Percentiles rank a stretch among this genome's conserved stretches.
Evolutionary conservation across 2,113 vertebrate genomes (phyloP).

Genomic region (Herpetotheres cachinnans): DNA sequence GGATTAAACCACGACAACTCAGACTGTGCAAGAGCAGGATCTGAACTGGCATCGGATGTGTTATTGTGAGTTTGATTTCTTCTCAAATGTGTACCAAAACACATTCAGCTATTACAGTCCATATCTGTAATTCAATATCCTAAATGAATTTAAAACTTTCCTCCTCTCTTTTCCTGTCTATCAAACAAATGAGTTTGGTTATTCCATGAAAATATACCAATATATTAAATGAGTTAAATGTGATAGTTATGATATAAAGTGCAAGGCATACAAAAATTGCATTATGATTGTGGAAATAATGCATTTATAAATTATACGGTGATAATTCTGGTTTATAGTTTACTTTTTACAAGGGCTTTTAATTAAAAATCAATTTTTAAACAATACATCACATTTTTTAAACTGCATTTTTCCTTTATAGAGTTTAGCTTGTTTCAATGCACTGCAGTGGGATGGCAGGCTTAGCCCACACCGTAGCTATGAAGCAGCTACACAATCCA

Average conservation of each 20-base stretch:
- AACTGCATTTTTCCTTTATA: not conserved
- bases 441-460: not conserved
- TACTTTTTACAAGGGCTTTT: not conserved
- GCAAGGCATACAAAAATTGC: not conserved
- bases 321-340: not conserved
- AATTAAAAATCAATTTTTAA: not conserved
- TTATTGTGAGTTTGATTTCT: not conserved
- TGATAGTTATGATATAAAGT: not conserved
- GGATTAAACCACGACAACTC: too few species aligned
- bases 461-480: not conserved
- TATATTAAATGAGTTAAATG: not conserved
- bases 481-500: constrained; percentile 10
- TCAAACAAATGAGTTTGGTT: not conserved
- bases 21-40: not conserved
- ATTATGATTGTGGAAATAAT: not conserved
- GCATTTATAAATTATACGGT: not conserved
- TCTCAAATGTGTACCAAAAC: not conserved
- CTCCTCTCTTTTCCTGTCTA: not conserved
- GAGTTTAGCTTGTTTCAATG: not conserved
- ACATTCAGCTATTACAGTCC: not conserved
- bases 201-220: not conserved
- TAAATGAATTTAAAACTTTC: not conserved
- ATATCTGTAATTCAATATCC: not conserved
- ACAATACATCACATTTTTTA: not conserved
- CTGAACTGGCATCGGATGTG: not conserved